phyloP scores from a whole-genome alignment of 1,140 invertebrate genomes.

The Drosophila bocqueti region DNA sequence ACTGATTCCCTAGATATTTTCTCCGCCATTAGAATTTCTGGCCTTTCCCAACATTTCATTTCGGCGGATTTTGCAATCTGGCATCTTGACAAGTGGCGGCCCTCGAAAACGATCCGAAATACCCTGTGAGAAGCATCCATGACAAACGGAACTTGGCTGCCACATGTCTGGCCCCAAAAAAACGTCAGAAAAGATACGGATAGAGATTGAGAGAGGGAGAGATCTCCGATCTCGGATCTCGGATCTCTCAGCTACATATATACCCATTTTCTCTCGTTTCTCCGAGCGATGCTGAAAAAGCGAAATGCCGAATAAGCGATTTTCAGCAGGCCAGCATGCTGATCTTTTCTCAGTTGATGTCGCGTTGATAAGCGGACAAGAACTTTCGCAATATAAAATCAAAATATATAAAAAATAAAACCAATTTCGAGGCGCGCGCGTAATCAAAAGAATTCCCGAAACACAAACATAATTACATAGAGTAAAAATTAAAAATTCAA shows the following conservation, averaged over 20 bases:
- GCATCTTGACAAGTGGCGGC: constrained; percentile 69
- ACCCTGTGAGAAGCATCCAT: constrained; percentile 54
- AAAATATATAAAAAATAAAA: background rate
- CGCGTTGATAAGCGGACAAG: constrained; percentile 63
- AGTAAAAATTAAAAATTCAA: constrained; percentile 13
- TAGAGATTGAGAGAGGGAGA: constrained; percentile 5
- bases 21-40: constrained; percentile 49
- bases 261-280: constrained; percentile 22
- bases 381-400: constrained; percentile 31
- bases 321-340: constrained; percentile 31
- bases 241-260: constrained; percentile 27
- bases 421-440: constrained; percentile 29
- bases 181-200: constrained; percentile 8
- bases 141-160: constrained; percentile 66
- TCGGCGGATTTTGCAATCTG: constrained; percentile 66
- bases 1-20: constrained; percentile 28
- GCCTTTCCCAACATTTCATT: constrained; percentile 65
- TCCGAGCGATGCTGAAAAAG: constrained; percentile 43
- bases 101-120: constrained; percentile 39
- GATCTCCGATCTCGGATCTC: constrained; percentile 14
- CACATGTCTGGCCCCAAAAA: constrained; percentile 60
- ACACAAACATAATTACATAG: constrained; percentile 17
- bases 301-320: constrained; percentile 24
- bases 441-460: constrained; percentile 36
- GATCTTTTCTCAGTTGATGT: constrained; percentile 68